phyloP scores from a whole-genome alignment of 1,140 invertebrate genomes.

The Drosophila lacteicornis region DNA sequence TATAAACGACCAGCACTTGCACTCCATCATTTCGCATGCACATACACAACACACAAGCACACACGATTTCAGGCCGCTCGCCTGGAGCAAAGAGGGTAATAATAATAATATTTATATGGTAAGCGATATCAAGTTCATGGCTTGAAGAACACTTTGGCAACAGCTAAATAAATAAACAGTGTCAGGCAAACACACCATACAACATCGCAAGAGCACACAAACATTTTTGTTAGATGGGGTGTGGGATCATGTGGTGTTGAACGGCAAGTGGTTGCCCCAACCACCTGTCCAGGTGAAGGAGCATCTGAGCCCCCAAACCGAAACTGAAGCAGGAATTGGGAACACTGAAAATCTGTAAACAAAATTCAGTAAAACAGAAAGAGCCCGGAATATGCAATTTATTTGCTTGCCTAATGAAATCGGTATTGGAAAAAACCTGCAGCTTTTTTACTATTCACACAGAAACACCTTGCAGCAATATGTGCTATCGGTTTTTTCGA shows the following conservation, averaged over 20 bases:
- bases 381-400: not conserved
- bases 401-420: constrained; percentile 3
- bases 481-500: constrained; percentile 3
- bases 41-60: constrained; percentile 14
- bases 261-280: constrained; percentile 45
- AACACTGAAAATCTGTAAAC: not conserved
- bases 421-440: not conserved
- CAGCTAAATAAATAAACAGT: constrained; percentile 76
- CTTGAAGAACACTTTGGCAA: constrained; percentile 63
- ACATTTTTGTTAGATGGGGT: constrained; percentile 17
- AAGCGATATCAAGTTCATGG: constrained; percentile 73
- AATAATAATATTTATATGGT: constrained; percentile 82
- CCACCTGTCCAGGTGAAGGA: constrained; percentile 13
- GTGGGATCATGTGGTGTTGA: constrained; percentile 56
- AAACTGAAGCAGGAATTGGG: too few species aligned
- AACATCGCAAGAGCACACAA: constrained; percentile 8
- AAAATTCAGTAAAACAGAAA: not conserved
- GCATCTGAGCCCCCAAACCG: constrained; percentile 42
- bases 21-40: constrained; percentile 58
- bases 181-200: constrained; percentile 20
- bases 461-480: constrained; percentile 22
- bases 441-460: constrained; percentile 1
- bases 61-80: constrained; percentile 34
- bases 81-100: constrained; percentile 51
- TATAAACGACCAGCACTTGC: constrained; percentile 62